phyloP scores from a whole-genome alignment of 2,888 invertebrate species.

The Mantis religiosa region DNA sequence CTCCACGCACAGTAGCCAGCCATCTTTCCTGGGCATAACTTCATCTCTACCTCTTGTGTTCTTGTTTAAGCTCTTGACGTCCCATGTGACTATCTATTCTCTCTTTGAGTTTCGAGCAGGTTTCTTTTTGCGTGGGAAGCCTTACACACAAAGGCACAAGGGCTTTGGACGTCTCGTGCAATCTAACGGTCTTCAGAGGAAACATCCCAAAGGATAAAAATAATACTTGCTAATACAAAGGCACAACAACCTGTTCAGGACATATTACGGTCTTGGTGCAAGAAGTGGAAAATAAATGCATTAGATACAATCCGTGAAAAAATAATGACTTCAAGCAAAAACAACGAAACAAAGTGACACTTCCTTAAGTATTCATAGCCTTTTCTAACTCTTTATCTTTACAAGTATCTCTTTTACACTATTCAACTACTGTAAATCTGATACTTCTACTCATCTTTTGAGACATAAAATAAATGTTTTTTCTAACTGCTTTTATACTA shows the following conservation, averaged over 20 bases:
- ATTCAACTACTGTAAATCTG: no score
- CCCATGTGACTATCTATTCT: not conserved
- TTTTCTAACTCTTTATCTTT: no score
- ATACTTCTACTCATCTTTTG: no score
- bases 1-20: not conserved
- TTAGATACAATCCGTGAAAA: no score
- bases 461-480: no score
- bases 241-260: not conserved
- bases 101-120: not conserved
- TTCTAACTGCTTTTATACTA: no score
- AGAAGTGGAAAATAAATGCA: no score
- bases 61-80: not conserved
- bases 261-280: not conserved
- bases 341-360: no score
- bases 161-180: not conserved
- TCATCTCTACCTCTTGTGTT: not conserved
- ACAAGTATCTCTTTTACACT: no score
- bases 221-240: not conserved
- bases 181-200: not conserved
- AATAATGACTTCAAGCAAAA: no score
- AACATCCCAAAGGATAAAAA: not conserved
- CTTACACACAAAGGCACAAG: not conserved
- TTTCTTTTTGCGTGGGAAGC: not conserved
- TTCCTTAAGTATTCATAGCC: no score
- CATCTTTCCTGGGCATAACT: not conserved